Percentiles rank a stretch among this genome's conserved stretches.
These are phyloP conservation scores for Gracilinanus agilis DNA, from an alignment of 2,113 vertebrate genomes.

Conservation along the genomic window DNA sequence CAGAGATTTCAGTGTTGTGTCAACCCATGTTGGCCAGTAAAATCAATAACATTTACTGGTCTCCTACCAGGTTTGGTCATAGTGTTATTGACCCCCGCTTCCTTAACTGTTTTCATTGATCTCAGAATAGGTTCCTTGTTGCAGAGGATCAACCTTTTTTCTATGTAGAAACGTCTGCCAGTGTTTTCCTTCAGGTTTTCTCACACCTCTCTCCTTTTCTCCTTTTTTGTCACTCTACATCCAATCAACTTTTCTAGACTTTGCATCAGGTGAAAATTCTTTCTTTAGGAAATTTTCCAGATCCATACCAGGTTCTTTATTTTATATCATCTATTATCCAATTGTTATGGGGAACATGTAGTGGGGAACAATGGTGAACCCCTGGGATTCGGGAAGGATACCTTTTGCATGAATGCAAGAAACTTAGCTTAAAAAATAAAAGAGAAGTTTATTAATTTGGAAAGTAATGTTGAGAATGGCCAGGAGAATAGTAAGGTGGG, in stretches of 20 bases:
- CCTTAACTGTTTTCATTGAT: slow-evolving; percentile 48
- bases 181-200: slow-evolving; percentile 14
- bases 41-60: slow-evolving; percentile 62
- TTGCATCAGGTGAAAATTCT: slow-evolving; percentile 63
- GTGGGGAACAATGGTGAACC: no score
- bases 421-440: no score
- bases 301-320: slow-evolving; percentile 72
- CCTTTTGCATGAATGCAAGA: no score
- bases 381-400: no score
- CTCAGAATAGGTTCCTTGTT: slow-evolving; percentile 31
- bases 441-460: no score
- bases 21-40: slow-evolving; percentile 41
- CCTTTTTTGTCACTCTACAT: slow-evolving; percentile 22
- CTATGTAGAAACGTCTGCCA: slow-evolving; percentile 3
- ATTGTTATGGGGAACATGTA: no score
- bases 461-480: no score
- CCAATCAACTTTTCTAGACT: slow-evolving; percentile 1
- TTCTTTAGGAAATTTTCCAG: slow-evolving; percentile 62
- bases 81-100: slow-evolving; percentile 10
- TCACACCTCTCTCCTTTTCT: neutral
- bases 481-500: no score
- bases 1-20: slow-evolving; percentile 63
- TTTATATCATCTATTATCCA: slow-evolving; percentile 46
- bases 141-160: slow-evolving; percentile 14
- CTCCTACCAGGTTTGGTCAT: slow-evolving; percentile 28